Conservation (phyloP, 1,140 invertebrate species). For the Eupeodes corollae region DNA sequence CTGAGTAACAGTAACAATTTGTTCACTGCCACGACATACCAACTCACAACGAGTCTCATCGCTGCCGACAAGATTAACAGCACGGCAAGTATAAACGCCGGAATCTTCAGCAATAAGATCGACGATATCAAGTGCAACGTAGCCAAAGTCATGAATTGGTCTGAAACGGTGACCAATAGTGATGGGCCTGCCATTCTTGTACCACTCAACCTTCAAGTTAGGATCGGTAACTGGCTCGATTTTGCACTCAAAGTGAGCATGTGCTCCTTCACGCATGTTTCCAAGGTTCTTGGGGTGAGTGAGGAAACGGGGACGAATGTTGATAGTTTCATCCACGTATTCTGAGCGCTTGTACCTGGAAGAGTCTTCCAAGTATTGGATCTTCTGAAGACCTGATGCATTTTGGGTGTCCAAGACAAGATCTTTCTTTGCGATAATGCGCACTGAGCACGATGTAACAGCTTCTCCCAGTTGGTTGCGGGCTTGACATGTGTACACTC, state of each 20-base stretch:
- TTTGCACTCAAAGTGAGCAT: constrained; percentile 96
- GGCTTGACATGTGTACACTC: constrained; percentile 88
- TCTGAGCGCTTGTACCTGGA: constrained; percentile 74
- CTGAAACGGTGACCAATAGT: constrained; percentile 83
- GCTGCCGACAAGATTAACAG: constrained; percentile 74
- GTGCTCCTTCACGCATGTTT: constrained; percentile 77
- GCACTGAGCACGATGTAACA: constrained; percentile 80
- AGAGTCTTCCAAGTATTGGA: constrained; percentile 80
- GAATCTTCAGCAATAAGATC: constrained; percentile 87
- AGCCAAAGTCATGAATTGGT: constrained; percentile 92
- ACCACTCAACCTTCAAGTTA: constrained; percentile 89
- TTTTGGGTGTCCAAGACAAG: constrained; percentile 74
- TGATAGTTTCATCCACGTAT: constrained; percentile 70
- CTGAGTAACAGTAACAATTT: constrained; percentile 72
- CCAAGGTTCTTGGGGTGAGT: constrained; percentile 76
- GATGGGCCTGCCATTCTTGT: constrained; percentile 77
- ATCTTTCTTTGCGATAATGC: constrained; percentile 80
- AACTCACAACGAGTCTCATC: constrained; percentile 72
- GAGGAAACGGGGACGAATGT: constrained; percentile 70
- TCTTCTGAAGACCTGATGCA: constrained; percentile 76
- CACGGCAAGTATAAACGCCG: constrained; percentile 82
- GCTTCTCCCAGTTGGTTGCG: constrained; percentile 86
- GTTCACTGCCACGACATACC: constrained; percentile 57
- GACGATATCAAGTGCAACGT: constrained; percentile 84
- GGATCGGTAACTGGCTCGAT: constrained; percentile 91